Percentiles rank a stretch among this genome's conserved stretches.
phyloP scores from a whole-genome alignment of 2,113 vertebrate species.

The Crotalus tigris region DNA sequence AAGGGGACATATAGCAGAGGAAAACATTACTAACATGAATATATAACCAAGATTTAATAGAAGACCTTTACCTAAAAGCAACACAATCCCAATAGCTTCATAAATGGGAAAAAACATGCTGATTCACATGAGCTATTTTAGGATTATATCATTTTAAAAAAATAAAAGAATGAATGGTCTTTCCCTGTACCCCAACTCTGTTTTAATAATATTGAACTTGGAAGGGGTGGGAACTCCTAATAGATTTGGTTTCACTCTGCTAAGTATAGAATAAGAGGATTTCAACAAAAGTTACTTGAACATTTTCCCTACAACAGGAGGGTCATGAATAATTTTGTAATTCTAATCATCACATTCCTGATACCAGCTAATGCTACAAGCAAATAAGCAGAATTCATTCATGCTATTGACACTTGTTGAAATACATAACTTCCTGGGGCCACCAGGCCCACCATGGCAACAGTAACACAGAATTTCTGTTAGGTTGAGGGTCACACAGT shows the following conservation, averaged over 20 bases:
- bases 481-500: neutral
- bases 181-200: neutral
- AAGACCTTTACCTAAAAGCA: neutral
- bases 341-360: neutral
- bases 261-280: neutral
- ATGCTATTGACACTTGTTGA: neutral
- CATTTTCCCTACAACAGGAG: neutral
- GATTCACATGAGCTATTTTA: constrained; percentile 28
- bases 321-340: neutral
- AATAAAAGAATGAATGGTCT: neutral
- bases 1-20: constrained; percentile 45
- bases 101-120: constrained; percentile 36
- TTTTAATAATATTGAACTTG: neutral
- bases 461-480: neutral
- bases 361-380: neutral
- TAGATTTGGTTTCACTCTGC: neutral
- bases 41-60: constrained; percentile 7
- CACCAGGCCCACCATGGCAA: neutral
- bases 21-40: constrained; percentile 37
- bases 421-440: neutral
- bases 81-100: constrained; percentile 3
- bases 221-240: neutral
- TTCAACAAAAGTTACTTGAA: neutral
- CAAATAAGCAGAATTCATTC: neutral
- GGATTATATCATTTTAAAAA: neutral